Evolutionary conservation across 2,113 vertebrate species (phyloP).

Genomic region (Canis aureus): DNA sequence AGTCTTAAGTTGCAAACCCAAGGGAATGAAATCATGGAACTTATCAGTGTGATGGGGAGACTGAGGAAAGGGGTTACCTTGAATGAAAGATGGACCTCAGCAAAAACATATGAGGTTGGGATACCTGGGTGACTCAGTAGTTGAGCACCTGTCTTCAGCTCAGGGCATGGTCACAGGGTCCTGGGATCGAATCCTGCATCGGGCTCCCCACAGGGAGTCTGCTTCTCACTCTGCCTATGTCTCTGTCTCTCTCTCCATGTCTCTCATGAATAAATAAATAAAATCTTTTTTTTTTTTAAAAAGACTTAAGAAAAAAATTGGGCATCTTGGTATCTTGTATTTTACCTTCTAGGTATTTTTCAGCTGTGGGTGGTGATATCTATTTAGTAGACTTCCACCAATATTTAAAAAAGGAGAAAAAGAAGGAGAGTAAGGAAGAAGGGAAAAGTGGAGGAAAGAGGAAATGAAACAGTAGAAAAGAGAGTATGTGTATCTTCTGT

Average conservation of each 20-base stretch:
- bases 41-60: background rate
- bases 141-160: too few species aligned
- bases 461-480: background rate
- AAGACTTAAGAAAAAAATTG: background rate
- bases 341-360: slow-evolving; percentile 28
- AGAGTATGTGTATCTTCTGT: background rate
- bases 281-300: too few species aligned
- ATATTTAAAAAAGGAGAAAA: background rate
- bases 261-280: too few species aligned
- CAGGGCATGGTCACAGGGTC: too few species aligned
- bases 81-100: background rate
- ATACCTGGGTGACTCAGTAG: too few species aligned
- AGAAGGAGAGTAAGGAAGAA: background rate
- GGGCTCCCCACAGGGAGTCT: too few species aligned
- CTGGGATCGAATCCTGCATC: too few species aligned
- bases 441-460: background rate
- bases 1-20: background rate
- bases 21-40: background rate
- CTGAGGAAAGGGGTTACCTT: background rate
- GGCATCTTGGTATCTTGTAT: background rate
- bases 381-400: background rate
- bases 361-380: background rate
- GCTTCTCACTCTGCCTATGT: too few species aligned
- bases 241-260: too few species aligned
- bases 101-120: background rate